These are phyloP conservation scores for Volucella inflata DNA, from an alignment of 2,888 invertebrate species.

Conservation along the genomic window DNA sequence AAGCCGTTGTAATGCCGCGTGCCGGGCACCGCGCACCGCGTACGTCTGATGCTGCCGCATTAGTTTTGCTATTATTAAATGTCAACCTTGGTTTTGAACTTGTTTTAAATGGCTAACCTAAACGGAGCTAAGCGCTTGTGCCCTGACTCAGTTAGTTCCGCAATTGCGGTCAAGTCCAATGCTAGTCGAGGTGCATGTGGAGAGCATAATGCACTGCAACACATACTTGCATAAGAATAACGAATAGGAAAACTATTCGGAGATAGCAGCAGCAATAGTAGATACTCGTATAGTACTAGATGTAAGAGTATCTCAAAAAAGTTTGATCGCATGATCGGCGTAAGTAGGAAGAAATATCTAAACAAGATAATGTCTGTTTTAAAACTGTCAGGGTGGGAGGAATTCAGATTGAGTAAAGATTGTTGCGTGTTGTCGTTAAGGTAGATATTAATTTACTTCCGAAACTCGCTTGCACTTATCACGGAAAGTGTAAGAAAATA, in stretches of 20 bases:
- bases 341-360: constrained; percentile 57
- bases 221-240: background rate
- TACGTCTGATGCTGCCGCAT: constrained; percentile 29
- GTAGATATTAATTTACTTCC: no score
- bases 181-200: constrained; percentile 67
- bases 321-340: constrained; percentile 9
- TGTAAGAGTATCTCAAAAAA: background rate
- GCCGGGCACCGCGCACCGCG: background rate
- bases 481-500: no score
- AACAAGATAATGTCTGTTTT: constrained; percentile 19
- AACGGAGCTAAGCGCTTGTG: constrained; percentile 74
- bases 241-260: background rate
- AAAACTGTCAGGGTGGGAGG: background rate
- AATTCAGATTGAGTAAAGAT: constrained; percentile 7
- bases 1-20: no score
- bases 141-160: constrained; percentile 76
- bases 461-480: no score
- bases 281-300: background rate
- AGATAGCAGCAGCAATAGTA: background rate
- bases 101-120: constrained; percentile 69
- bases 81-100: constrained; percentile 76
- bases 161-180: constrained; percentile 76
- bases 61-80: constrained; percentile 55
- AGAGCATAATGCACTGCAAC: constrained; percentile 67
- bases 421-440: background rate